These are phyloP conservation scores for Pelvicachromis taeniatus DNA, from an alignment of 2,113 vertebrate species.

Conservation along the genomic window DNA sequence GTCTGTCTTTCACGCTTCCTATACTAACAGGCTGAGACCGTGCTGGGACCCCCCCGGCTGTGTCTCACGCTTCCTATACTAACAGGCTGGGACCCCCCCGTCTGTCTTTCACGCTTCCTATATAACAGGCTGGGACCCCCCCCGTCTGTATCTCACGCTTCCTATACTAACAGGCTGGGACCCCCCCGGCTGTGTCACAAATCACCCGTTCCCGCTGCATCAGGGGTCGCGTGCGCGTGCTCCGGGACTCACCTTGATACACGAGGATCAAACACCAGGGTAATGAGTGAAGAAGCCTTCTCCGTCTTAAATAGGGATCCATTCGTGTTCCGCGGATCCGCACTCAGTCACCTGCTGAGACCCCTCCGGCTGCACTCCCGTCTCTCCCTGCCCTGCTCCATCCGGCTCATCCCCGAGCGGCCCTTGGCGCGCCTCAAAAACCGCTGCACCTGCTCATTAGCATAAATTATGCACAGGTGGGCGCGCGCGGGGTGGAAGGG, in stretches of 20 bases:
- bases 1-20: too few species aligned
- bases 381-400: slow-evolving; percentile 54
- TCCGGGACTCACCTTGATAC: slow-evolving; percentile 71
- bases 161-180: neutral
- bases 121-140: too few species aligned
- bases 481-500: neutral
- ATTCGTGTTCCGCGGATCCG: slow-evolving; percentile 66
- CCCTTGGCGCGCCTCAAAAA: slow-evolving; percentile 50
- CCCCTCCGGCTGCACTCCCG: slow-evolving; percentile 47
- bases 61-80: too few species aligned
- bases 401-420: slow-evolving; percentile 39
- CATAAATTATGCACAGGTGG: slow-evolving; percentile 70
- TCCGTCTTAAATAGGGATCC: slow-evolving; percentile 66
- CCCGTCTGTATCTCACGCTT: too few species aligned
- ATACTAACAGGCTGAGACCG: neutral
- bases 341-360: slow-evolving; percentile 59
- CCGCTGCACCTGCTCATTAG: slow-evolving; percentile 63
- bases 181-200: too few species aligned
- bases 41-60: too few species aligned
- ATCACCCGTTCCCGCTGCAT: neutral
- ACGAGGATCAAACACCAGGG: slow-evolving; percentile 60
- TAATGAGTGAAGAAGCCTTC: slow-evolving; percentile 42
- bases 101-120: too few species aligned
- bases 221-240: neutral
- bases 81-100: too few species aligned